Evolutionary conservation across 1,140 invertebrate species (phyloP).

Genomic region (Temnothorax longispinosus): DNA sequence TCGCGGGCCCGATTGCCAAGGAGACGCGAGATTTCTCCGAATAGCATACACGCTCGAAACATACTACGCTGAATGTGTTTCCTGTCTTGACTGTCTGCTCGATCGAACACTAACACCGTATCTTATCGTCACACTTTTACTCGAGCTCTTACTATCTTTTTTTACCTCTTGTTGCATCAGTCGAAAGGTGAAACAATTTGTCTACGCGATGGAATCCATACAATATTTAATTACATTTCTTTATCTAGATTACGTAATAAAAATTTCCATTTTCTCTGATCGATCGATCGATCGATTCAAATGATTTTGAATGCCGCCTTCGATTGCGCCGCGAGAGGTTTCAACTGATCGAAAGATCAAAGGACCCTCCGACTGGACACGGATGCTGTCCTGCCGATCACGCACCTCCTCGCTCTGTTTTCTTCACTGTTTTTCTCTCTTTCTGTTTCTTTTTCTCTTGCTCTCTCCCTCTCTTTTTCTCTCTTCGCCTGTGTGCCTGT

Average conservation of each 20-base stretch:
- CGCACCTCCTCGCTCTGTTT: background rate
- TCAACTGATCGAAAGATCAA: background rate
- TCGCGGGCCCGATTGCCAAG: background rate
- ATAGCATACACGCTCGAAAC: conserved; percentile 13
- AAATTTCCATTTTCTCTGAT: background rate
- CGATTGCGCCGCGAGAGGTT: background rate
- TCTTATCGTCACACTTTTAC: conserved; percentile 4
- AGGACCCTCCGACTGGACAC: conserved; percentile 18
- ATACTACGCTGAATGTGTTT: conserved; percentile 18
- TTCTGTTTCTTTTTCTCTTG: conserved; percentile 60
- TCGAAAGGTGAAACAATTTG: background rate
- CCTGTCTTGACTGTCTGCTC: conserved; percentile 49
- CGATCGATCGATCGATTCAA: background rate
- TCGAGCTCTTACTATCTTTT: background rate
- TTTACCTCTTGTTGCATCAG: background rate
- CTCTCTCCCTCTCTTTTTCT: conserved; percentile 68
- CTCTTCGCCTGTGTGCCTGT: conserved; percentile 68
- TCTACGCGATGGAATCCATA: background rate
- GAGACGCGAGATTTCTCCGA: conserved; percentile 4
- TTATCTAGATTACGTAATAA: background rate
- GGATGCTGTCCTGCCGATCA: background rate
- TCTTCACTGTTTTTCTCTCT: conserved; percentile 49
- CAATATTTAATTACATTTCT: background rate
- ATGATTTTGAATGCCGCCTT: background rate
- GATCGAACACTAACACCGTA: conserved; percentile 38